phyloP scores from a whole-genome alignment of 2,888 invertebrate genomes.

The Pammene aurita region DNA sequence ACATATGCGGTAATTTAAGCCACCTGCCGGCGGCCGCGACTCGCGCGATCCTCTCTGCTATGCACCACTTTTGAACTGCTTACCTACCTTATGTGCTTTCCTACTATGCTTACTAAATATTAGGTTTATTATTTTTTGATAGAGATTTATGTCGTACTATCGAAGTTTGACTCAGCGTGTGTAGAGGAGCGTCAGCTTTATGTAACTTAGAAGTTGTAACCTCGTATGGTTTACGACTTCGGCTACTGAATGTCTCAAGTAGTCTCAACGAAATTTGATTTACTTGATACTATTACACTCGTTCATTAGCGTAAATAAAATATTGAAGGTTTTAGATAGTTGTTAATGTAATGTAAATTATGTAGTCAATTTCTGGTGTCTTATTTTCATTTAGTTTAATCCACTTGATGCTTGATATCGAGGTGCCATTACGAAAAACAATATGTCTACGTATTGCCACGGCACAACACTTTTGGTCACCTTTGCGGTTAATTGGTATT shows the following conservation, averaged over 20 bases:
- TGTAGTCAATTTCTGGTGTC: no score
- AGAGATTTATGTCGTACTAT: slow-evolving; percentile 42
- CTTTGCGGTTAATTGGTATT: no score
- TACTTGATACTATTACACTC: no score
- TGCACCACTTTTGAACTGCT: slow-evolving; percentile 77
- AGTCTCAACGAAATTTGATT: neutral
- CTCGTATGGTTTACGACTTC: neutral
- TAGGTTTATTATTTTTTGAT: slow-evolving; percentile 51
- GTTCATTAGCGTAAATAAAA: no score
- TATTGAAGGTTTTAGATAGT: no score
- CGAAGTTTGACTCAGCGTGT: slow-evolving; percentile 26
- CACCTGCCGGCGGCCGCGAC: slow-evolving; percentile 74
- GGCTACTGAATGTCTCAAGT: neutral
- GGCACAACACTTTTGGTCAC: no score
- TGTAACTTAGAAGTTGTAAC: neutral
- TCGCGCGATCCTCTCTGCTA: slow-evolving; percentile 55
- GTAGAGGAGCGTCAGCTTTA: slow-evolving; percentile 5
- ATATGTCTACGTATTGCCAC: no score
- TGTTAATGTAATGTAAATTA: no score
- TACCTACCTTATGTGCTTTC: slow-evolving; percentile 65
- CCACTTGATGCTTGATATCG: no score
- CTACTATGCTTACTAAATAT: slow-evolving; percentile 43
- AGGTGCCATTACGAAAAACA: no score
- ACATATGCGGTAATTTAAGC: slow-evolving; percentile 83
- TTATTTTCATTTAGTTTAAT: no score